Evolutionary conservation across 2,113 vertebrate species (phyloP).

Genomic region (Fregetta grallaria): DNA sequence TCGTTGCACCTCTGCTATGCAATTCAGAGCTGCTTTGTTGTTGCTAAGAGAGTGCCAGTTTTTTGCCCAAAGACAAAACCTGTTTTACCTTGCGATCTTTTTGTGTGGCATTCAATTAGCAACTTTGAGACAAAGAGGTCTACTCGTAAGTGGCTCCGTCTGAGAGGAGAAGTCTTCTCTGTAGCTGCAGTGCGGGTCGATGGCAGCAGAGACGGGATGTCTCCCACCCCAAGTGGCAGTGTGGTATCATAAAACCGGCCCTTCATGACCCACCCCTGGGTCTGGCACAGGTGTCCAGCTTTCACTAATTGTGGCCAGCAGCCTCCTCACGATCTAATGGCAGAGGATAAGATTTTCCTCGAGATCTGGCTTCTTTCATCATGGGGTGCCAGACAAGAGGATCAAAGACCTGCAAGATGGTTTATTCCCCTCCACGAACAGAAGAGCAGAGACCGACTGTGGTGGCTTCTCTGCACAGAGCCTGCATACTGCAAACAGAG

Average conservation of each 20-base stretch:
- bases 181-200: background rate
- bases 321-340: rapidly evolving
- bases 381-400: background rate
- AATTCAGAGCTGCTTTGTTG: background rate
- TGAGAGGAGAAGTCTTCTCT: background rate
- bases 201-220: background rate
- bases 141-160: rapidly evolving
- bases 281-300: background rate
- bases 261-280: background rate
- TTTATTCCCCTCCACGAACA: background rate
- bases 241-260: rapidly evolving
- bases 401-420: background rate
- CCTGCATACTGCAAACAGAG: background rate
- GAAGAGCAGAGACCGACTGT: background rate
- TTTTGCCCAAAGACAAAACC: background rate
- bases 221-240: rapidly evolving
- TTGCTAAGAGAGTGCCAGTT: background rate
- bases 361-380: background rate
- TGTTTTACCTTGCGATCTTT: background rate
- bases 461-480: background rate
- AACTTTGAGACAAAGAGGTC: background rate
- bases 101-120: background rate
- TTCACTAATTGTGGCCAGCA: background rate
- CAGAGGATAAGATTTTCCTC: background rate
- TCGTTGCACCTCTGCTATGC: rapidly evolving